These are phyloP conservation scores for Haliaeetus leucogaster DNA, from an alignment of 2,113 vertebrate genomes.

Conservation along the genomic window DNA sequence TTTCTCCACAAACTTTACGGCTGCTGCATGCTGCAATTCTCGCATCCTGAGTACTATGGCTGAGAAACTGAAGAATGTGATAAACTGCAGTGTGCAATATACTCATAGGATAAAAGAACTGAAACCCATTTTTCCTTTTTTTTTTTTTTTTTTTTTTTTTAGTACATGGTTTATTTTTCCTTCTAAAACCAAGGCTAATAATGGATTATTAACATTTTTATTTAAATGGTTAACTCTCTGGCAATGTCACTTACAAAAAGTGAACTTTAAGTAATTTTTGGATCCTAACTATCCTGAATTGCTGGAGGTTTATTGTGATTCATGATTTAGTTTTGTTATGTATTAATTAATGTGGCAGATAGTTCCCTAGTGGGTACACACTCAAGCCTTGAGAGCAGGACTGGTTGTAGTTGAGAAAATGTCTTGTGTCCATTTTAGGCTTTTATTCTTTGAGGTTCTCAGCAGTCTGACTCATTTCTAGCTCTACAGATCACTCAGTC, in stretches of 20 bases:
- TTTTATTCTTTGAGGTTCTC: not conserved
- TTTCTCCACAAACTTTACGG: not conserved
- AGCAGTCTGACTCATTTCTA: not conserved
- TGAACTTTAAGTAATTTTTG: not conserved
- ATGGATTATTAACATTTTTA: not conserved
- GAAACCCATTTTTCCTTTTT: not conserved
- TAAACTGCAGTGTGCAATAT: not conserved
- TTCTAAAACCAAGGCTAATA: not conserved
- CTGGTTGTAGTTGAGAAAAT: not conserved
- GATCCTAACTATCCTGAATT: not conserved
- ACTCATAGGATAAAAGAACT: not conserved
- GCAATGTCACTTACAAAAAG: not conserved
- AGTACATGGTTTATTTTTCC: not conserved
- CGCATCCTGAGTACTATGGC: not conserved
- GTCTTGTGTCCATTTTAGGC: not conserved
- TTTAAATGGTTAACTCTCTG: not conserved
- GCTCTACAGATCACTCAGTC: not conserved
- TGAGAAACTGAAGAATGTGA: not conserved
- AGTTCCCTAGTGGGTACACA: not conserved
- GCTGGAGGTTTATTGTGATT: not conserved
- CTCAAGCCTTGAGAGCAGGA: not conserved
- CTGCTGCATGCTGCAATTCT: fast-evolving
- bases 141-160: not conserved
- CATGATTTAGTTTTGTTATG: not conserved
- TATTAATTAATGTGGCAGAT: not conserved